phyloP scores from a whole-genome alignment of 2,888 invertebrate genomes.

The Frankliniella intonsa region DNA sequence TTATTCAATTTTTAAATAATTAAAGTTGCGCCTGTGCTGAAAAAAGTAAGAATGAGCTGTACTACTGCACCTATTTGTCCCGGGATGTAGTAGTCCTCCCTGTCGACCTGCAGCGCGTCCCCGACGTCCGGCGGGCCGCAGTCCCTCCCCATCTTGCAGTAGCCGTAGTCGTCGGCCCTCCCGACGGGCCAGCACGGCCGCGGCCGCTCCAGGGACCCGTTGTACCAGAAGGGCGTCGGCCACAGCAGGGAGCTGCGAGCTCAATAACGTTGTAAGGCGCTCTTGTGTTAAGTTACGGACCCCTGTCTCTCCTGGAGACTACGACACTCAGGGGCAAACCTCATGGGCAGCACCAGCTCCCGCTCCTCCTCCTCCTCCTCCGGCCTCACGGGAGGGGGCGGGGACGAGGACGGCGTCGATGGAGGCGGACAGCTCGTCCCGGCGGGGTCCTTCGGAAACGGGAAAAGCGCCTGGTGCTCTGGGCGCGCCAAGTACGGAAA shows the following conservation, averaged over 20 bases:
- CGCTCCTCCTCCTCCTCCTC: not conserved
- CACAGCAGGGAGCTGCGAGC: not conserved
- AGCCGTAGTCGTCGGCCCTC: not conserved
- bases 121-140: not conserved
- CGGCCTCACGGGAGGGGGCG: not conserved
- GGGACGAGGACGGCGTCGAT: not conserved
- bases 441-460: not conserved
- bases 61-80: not conserved
- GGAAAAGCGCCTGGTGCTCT: not conserved
- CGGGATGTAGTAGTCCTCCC: not conserved
- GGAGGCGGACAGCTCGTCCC: not conserved
- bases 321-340: not conserved
- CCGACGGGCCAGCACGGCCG: not conserved
- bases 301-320: too few species aligned
- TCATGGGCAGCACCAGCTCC: not conserved
- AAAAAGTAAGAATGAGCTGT: not conserved
- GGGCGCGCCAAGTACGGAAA: not conserved
- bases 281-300: not conserved
- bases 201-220: not conserved
- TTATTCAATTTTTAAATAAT: not conserved
- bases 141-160: not conserved
- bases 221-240: slow-evolving; percentile 8
- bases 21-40: not conserved
- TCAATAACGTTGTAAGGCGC: not conserved
- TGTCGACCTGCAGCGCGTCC: not conserved